A percentile compares a stretch with the other conserved stretches of the same genome.
Conservation (phyloP, 2,888 invertebrate species). For the Pecten maximus region DNA sequence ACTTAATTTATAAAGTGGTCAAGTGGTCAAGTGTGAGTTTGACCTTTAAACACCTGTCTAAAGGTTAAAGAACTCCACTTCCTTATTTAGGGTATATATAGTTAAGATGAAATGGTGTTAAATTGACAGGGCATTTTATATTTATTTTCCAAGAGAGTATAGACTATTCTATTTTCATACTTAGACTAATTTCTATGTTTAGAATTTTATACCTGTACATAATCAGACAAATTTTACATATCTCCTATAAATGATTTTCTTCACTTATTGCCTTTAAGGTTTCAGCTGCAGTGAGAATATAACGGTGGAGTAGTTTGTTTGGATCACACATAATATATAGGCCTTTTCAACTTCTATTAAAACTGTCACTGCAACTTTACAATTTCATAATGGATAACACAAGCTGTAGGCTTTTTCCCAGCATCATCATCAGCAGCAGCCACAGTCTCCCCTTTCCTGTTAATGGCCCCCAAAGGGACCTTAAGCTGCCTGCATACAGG, state of each 20-base stretch:
- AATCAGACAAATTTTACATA: not conserved
- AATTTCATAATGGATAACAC: conserved; percentile 22
- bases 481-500: conserved; percentile 35
- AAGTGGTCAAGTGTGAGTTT: too few relatives aligned
- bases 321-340: not conserved
- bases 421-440: not conserved
- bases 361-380: conserved; percentile 5
- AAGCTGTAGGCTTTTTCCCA: conserved; percentile 22
- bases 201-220: not conserved
- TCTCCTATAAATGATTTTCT: not conserved
- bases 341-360: conserved; percentile 7
- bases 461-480: conserved; percentile 17
- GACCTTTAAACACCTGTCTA: too few relatives aligned
- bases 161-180: too few relatives aligned
- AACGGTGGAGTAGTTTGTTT: not conserved
- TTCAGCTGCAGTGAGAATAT: not conserved
- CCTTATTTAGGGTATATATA: too few relatives aligned
- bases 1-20: too few relatives aligned
- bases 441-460: conserved; percentile 15
- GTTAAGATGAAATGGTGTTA: too few relatives aligned
- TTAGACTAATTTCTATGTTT: too few relatives aligned
- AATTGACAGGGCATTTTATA: too few relatives aligned
- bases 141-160: too few relatives aligned
- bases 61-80: too few relatives aligned
- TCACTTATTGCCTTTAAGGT: not conserved